phyloP scores from a whole-genome alignment of 2,113 vertebrate species.

The Catagonus wagneri region DNA sequence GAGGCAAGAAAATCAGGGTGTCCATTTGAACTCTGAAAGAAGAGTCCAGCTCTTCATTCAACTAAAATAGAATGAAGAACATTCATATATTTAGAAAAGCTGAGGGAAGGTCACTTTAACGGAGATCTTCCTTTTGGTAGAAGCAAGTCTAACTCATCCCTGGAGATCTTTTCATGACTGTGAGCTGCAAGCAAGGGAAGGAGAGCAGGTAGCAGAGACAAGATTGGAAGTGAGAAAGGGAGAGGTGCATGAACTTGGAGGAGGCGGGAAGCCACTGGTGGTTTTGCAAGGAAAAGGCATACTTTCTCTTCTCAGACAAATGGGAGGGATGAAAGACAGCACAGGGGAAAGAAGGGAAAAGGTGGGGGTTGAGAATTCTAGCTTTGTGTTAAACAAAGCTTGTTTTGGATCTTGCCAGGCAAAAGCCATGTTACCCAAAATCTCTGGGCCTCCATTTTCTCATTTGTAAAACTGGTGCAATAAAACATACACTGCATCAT shows the following conservation, averaged over 20 bases:
- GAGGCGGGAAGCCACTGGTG: not conserved
- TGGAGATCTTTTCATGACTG: not conserved
- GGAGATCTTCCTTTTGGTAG: not conserved
- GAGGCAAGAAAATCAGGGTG: fast-evolving
- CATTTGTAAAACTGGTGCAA: not conserved
- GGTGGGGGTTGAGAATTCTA: not conserved
- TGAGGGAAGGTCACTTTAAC: not conserved
- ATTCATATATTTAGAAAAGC: not conserved
- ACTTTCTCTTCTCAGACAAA: not conserved
- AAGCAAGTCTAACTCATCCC: not conserved
- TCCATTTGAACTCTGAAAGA: not conserved
- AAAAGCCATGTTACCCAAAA: not conserved
- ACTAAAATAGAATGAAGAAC: not conserved
- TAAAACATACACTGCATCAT: not conserved
- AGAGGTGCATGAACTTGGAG: too few species aligned
- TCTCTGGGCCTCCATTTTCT: not conserved
- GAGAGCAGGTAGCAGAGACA: not conserved
- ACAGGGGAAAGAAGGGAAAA: too few species aligned
- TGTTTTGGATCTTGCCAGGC: not conserved
- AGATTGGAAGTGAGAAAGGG: not conserved
- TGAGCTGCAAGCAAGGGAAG: not conserved
- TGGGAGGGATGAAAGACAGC: not conserved
- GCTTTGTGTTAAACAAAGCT: not conserved
- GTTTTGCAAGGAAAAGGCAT: not conserved
- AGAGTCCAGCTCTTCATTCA: not conserved